These are phyloP conservation scores for Propithecus coquereli DNA, from an alignment of 2,113 vertebrate species.

Conservation along the genomic window DNA sequence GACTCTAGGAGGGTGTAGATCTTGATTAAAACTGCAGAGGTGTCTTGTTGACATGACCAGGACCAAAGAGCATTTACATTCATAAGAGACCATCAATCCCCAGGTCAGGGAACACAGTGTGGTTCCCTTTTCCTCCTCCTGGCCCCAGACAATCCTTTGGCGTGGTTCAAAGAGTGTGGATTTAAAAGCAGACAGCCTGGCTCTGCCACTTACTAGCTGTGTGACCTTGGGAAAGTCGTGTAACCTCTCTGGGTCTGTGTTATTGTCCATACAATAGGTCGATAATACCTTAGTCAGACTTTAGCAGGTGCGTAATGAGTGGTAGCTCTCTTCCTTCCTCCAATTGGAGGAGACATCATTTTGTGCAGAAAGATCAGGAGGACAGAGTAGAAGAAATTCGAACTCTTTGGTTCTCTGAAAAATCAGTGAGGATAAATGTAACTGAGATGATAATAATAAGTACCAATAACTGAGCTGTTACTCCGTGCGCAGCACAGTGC, in stretches of 20 bases:
- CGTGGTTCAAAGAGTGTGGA: not conserved
- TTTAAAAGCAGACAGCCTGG: not conserved
- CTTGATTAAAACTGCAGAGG: not conserved
- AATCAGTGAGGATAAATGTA: not conserved
- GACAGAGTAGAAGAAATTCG: not conserved
- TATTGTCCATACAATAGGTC: not conserved
- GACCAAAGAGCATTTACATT: not conserved
- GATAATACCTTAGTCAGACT: not conserved
- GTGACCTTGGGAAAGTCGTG: not conserved
- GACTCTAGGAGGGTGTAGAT: not conserved
- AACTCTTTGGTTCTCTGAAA: not conserved
- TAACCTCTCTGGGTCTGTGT: not conserved
- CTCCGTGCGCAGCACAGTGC: not conserved
- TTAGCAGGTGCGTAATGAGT: not conserved
- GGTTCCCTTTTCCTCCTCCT: not conserved
- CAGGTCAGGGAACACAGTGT: not conserved
- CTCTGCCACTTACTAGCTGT: not conserved
- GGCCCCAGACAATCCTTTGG: not conserved
- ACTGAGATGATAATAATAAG: not conserved
- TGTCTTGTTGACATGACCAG: not conserved
- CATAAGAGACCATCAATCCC: not conserved
- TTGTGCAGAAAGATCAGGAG: not conserved
- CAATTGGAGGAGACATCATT: not conserved
- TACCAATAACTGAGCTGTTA: not conserved
- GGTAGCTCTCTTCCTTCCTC: not conserved